Conservation (phyloP, 1,140 invertebrate species). For the Trinorchestia longiramus region DNA sequence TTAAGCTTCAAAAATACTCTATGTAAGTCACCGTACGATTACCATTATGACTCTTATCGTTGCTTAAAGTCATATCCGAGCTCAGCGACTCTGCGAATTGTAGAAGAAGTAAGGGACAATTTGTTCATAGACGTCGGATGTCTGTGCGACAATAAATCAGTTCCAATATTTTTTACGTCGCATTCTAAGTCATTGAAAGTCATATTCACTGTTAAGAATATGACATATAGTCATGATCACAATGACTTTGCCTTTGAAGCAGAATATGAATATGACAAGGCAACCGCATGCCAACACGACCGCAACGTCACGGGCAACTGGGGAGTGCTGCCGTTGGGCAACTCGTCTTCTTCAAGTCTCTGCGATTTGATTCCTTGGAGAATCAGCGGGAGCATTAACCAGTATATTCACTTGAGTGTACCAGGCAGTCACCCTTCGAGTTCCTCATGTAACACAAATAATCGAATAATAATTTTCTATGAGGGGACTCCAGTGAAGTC, state of each 20-base stretch:
- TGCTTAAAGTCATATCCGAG: constrained; percentile 63
- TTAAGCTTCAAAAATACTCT: constrained; percentile 61
- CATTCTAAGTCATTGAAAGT: constrained; percentile 79
- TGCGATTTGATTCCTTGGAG: constrained; percentile 58
- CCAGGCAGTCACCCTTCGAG: constrained; percentile 63
- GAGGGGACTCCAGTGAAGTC: constrained; percentile 59
- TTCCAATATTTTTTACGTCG: constrained; percentile 72
- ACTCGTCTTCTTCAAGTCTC: constrained; percentile 26
- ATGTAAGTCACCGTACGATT: constrained; percentile 64
- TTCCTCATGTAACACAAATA: constrained; percentile 70
- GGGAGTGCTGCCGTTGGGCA: neutral
- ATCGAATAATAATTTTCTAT: constrained; percentile 63
- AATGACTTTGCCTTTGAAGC: constrained; percentile 85
- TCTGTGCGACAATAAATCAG: constrained; percentile 60
- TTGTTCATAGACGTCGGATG: constrained; percentile 64
- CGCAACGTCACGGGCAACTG: constrained; percentile 35
- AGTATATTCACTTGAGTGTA: constrained; percentile 64
- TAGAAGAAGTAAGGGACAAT: constrained; percentile 62
- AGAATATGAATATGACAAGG: constrained; percentile 76
- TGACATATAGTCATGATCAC: constrained; percentile 87
- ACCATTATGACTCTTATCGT: constrained; percentile 61
- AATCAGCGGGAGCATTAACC: constrained; percentile 54
- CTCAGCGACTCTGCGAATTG: constrained; percentile 61
- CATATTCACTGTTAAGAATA: constrained; percentile 80
- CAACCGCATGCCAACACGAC: neutral